Base-by-base conservation (phyloP, 2,113 vertebrate genomes). In the Chamaetylas fuelleborni region DNA sequence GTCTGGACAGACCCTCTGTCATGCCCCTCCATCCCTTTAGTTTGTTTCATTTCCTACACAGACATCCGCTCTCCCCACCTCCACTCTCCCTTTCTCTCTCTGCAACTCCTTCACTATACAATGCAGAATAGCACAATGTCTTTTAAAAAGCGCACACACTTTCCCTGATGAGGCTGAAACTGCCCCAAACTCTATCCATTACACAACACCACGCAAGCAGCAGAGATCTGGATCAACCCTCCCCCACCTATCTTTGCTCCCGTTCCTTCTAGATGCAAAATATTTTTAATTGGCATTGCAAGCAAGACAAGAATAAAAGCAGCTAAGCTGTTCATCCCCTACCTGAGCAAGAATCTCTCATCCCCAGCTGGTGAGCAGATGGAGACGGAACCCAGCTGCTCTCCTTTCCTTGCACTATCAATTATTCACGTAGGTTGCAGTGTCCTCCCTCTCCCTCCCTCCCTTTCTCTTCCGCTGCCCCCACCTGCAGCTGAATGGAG, bases 401-500 rank as follows among this genome's bases (percentile, higher is more conserved):
- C 92, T 95, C 79, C 77, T 42, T 92, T 71, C 96, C 93, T 89
- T 48, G 84, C 94, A 90, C 92, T 77, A 97, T 97, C 96, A 97
- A 97, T 97, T 92, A 97, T 97, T 73, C 97, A 97, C 84, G 53
- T 86, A 98, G 98, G 98, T 97, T 98, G 98, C 98, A 97, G 97
- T 96, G 93, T 97, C 97, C 88, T 96, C 96, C 94, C 95, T 98
- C 98, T 97, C 97, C 81, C 95, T 97, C 97, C 97, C 98, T 90
- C 78, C 72, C 92, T 84, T 74, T 96, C 96, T 96, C 97, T 97
- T 97, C 97, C 91, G 96, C 97, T 96, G 97, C 96, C 89, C 91
- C 96, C 93, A 95, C 91, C 93, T 92, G 95, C 95, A 82, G 92
- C 89, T 96, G 95, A 95, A 91, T 88, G 77, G 88, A 81, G 85